Conservation (phyloP, 2,888 invertebrate genomes). For the Kryphioiulus occultus region DNA sequence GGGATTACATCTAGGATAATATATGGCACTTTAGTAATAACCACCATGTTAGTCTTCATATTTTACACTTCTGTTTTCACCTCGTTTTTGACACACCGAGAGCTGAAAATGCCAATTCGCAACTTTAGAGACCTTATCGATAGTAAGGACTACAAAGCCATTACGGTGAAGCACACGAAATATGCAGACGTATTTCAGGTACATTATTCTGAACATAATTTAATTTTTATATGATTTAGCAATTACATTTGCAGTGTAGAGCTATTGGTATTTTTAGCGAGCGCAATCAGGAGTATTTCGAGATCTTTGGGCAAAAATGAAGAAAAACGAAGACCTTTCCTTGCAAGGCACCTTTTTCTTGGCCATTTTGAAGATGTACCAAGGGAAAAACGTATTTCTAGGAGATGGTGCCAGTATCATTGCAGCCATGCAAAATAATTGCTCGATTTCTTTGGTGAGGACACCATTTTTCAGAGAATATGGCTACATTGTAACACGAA, state of each 20-base stretch:
- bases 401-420: constrained; percentile 44
- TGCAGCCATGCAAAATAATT: constrained; percentile 44
- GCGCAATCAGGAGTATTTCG: constrained; percentile 27
- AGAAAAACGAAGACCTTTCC: not conserved
- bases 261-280: not conserved
- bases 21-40: constrained; percentile 46
- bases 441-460: constrained; percentile 44
- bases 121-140: constrained; percentile 21
- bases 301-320: constrained; percentile 28
- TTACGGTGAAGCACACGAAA: not conserved
- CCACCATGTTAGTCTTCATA: constrained; percentile 41
- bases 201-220: not conserved
- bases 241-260: not conserved
- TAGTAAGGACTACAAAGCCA: not conserved
- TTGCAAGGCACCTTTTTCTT: constrained; percentile 11
- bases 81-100: constrained; percentile 42
- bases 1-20: constrained; percentile 36
- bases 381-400: constrained; percentile 4
- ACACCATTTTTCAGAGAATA: constrained; percentile 37
- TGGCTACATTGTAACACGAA: constrained; percentile 37
- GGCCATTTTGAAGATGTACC: constrained; percentile 44
- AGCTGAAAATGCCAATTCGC: constrained; percentile 40
- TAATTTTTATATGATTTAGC: not conserved
- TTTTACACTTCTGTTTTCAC: constrained; percentile 49
- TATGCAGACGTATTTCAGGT: constrained; percentile 32